Evolutionary conservation across 1,140 invertebrate genomes (phyloP).

Genomic region (Drosophila lowei): DNA sequence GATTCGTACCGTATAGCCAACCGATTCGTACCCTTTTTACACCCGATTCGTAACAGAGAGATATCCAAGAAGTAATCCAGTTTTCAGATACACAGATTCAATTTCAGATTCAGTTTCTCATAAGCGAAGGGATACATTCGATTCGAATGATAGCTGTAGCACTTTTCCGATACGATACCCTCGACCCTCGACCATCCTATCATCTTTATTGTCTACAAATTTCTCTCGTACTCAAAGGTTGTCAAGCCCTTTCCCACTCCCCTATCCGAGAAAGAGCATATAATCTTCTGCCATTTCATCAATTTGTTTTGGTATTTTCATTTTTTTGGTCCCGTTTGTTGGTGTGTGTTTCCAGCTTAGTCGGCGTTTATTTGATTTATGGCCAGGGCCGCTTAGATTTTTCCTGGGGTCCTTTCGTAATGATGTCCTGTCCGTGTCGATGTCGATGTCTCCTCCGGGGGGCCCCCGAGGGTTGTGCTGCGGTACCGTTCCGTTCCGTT

Average conservation of each 20-base stretch:
- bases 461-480: too few relatives aligned
- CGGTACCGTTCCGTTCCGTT: background rate
- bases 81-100: too few relatives aligned
- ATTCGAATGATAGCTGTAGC: too few relatives aligned
- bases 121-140: too few relatives aligned
- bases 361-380: constrained; percentile 79
- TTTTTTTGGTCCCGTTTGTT: constrained; percentile 9
- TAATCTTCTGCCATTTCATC: constrained; percentile 30
- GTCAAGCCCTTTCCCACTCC: background rate
- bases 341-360: constrained; percentile 64
- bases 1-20: too few relatives aligned
- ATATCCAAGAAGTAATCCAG: too few relatives aligned
- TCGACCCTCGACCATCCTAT: too few relatives aligned
- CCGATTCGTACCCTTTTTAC: too few relatives aligned
- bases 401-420: constrained; percentile 31
- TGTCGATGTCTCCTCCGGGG: background rate
- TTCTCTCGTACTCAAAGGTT: background rate
- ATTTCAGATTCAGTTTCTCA: too few relatives aligned
- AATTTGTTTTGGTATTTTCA: constrained; percentile 26
- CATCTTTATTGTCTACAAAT: too few relatives aligned
- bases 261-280: background rate
- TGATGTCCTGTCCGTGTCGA: constrained; percentile 38
- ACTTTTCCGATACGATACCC: too few relatives aligned
- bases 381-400: constrained; percentile 69
- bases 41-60: too few relatives aligned